Evolutionary conservation across 2,797 vertebrate species (phyloP), one percentile per base, ranked within the genome.

Genomic region (Lithobates sylvaticus): DNA sequence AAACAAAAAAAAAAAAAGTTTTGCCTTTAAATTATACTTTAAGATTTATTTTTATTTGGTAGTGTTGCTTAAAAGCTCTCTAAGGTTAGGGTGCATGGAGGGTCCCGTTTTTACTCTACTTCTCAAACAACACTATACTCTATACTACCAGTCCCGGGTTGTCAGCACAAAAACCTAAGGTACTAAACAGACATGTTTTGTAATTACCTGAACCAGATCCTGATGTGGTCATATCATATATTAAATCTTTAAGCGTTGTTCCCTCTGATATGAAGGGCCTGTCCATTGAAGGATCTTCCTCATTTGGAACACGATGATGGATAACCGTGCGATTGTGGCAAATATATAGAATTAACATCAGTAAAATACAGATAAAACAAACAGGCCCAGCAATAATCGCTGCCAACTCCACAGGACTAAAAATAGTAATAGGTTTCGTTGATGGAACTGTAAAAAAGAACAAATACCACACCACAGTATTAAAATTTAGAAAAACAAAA

Each of bases 141-240:
- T 39, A 39, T 39, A 39, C 8, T 10, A 39, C 9, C 8, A 39
- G 8, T 39, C 7, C 39, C 8, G 39, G 9, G 39, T 39, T 47
- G 1, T 47, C 13, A 10, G 44, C 44, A 47, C 12, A 47, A 47
- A 39, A 39, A 39, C 1, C 12, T 15, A 68, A 68, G 12, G 1
- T 6, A 18, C 50, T 54, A 3, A 5, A 54, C 15, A 54, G 50
- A 54, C 50, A 54, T 5, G 15, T 18, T 18, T 54, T 54, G 15
- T 54, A 54, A 10, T 89, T 94, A 99, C 98, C 98, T 93, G 98
- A 99, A 76, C 98, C 98, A 68, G 98, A 99, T 47, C 98, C 98
- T 0, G 98, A 99, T 44, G 98, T 99, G 87, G 98, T 99, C 97
- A 99, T 98, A 92, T 99, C 98, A 26, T 98, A 99, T 94, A 99